Evolutionary conservation across 1,140 invertebrate species (phyloP), one percentile per base, ranked within the genome.

Genomic region (Varroa destructor): DNA sequence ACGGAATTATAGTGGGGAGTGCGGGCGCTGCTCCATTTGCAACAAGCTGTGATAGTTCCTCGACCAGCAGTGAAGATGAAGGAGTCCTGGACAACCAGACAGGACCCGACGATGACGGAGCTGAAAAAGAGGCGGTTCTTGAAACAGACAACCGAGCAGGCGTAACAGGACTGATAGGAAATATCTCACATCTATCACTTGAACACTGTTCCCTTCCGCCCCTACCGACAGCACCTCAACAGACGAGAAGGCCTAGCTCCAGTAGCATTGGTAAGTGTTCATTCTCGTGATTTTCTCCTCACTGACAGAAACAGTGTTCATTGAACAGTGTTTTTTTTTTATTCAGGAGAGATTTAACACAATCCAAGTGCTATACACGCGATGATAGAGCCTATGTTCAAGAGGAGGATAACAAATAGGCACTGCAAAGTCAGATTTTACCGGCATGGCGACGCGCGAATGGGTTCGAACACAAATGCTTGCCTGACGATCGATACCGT

Each of bases 11-110:
- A 51, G 46, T 51, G 46, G 46, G 46, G 46, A 51, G 46, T 8
- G 46, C 46, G 46, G 46, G 8, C 46, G 46, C 61, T 67, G 61
- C 61, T 46, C 61, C 14, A 46, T 8, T 67, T 40, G 40, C 61
- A 40, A 67, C 40, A 40, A 43, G 46, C 61, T 67, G 61, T 67
- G 61, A 67, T 67, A 67, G 61, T 67, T 67, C 61, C 37, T 43
- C 46, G 61, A 67, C 40, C 61, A 46, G 46, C 12, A 46, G 46
- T 46, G 61, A 67, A 40, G 61, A 67, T 46, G 46, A 46, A 46
- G 61, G 46, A 40, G 61, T 43, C 40, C 12, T 67, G 12, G n/a
- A 14, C 46, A 2, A 12, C 36, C 40, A 46, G 61, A 12, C 14
- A 12, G 61, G 46, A 40, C 12, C 61, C 1, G 61, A 67, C 40